Base-by-base conservation (phyloP, 2,797 vertebrate species). In the Tangara arthus region DNA sequence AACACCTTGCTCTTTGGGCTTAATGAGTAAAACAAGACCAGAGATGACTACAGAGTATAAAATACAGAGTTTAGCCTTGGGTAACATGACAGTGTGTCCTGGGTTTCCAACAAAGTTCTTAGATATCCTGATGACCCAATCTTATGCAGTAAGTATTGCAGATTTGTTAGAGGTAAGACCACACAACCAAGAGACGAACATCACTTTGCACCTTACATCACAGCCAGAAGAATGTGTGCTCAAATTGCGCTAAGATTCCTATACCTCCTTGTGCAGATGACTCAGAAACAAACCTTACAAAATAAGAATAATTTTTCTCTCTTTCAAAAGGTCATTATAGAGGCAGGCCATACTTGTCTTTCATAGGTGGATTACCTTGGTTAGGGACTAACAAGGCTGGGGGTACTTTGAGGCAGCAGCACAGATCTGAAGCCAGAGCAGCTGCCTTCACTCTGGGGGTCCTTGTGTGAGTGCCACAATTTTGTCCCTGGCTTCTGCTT, bases 401-500 rank as follows among this genome's bases (percentile, higher is more conserved):
- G 8, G 11, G 6, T 41, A 39, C 12, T 78, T 64, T 56, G 61
- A 60, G 28, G 59, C 41, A 92, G 20, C 26, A 87, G 39, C 35
- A 50, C 19, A 46, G 8, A 0, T 41, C 49, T 68, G 70, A 46
- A 70, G 23, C n/a, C 34, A 63, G 35, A 82, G 53, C 34, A 72
- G 47, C 19, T 12, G 39, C 24, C n/a, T 78, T 78, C 20, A 2
- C 20, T 44, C 46, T 49, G 26, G 23, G 16, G 9, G 46, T 28
- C 32, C 37, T 8, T 28, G 3, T 50, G 27, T 5, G 1, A 59
- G 26, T 56, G 41, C 26, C 57, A 37, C 18, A 50, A 11, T 39
- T 66, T 41, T 11, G 6, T 28, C 15, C 32, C 21, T 0, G 0
- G 16, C 5, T 32, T 72, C 55, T 44, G 7, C 26, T 84, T 89